These are phyloP conservation scores for Barypeithes pellucidus DNA, from an alignment of 2,888 invertebrate species.

Conservation along the genomic window DNA sequence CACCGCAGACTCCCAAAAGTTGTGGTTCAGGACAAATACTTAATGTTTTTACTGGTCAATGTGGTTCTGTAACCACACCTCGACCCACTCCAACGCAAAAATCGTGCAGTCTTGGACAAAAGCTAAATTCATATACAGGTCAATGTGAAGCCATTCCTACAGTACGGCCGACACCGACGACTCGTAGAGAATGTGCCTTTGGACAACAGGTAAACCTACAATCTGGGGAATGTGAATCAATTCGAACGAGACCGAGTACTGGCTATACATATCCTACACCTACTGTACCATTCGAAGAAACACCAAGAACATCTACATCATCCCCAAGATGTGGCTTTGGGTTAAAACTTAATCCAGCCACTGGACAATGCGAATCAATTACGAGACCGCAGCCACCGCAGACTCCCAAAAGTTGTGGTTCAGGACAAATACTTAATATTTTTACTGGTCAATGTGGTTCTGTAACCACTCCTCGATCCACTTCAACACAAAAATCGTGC, in stretches of 20 bases:
- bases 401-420: slow-evolving; percentile 39
- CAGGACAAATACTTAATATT: slow-evolving; percentile 38
- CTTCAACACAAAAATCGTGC: slow-evolving; percentile 67
- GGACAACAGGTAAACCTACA: slow-evolving; percentile 32
- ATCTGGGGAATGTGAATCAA: slow-evolving; percentile 43
- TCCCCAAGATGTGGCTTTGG: slow-evolving; percentile 26
- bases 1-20: slow-evolving; percentile 52
- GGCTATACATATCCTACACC: slow-evolving; percentile 50
- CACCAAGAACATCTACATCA: slow-evolving; percentile 20
- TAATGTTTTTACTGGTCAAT: slow-evolving; percentile 36
- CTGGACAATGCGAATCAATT: slow-evolving; percentile 36
- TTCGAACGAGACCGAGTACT: slow-evolving; percentile 5
- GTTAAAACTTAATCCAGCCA: slow-evolving; percentile 24
- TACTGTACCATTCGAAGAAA: slow-evolving; percentile 36
- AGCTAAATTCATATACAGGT: slow-evolving; percentile 32
- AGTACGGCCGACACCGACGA: background rate
- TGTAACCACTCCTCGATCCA: slow-evolving; percentile 27
- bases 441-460: slow-evolving; percentile 35
- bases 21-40: slow-evolving; percentile 43
- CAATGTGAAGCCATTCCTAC: slow-evolving; percentile 42
- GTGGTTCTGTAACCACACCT: slow-evolving; percentile 22
- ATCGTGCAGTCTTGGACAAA: slow-evolving; percentile 36
- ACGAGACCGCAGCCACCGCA: slow-evolving; percentile 53
- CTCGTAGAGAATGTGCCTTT: slow-evolving; percentile 30
- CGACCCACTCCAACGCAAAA: slow-evolving; percentile 60